Evolutionary conservation across 2,888 invertebrate genomes (phyloP).

Genomic region (Palloptera scutellata): DNA sequence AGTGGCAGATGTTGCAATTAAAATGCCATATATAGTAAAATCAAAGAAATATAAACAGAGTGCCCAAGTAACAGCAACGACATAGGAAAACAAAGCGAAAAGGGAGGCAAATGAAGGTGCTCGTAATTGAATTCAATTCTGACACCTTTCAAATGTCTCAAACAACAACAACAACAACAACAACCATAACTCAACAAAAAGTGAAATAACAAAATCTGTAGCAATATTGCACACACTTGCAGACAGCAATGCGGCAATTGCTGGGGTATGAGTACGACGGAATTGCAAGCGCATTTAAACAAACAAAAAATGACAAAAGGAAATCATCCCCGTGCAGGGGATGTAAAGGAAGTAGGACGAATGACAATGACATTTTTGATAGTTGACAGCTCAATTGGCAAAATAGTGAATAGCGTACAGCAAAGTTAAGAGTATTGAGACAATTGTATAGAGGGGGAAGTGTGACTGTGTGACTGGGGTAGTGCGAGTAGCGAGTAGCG

Average conservation of each 20-base stretch:
- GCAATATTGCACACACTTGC: background rate
- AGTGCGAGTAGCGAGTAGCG: too few relatives aligned
- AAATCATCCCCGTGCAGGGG: too few relatives aligned
- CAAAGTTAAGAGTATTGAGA: too few relatives aligned
- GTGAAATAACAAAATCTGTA: background rate
- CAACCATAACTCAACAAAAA: slow-evolving; percentile 11
- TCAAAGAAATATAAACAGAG: slow-evolving; percentile 14
- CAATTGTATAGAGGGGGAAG: too few relatives aligned
- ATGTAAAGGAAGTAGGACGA: background rate
- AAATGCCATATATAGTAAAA: slow-evolving; percentile 51
- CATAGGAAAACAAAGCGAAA: background rate
- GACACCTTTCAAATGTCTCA: background rate
- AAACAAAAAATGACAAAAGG: too few relatives aligned
- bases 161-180: slow-evolving; percentile 4
- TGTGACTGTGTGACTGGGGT: too few relatives aligned
- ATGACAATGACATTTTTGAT: slow-evolving; percentile 43
- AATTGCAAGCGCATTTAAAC: too few relatives aligned
- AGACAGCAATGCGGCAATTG: background rate
- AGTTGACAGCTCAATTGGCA: slow-evolving; percentile 61
- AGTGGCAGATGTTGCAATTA: slow-evolving; percentile 63
- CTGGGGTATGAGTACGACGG: too few relatives aligned
- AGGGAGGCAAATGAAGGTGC: background rate
- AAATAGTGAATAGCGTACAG: slow-evolving; percentile 44
- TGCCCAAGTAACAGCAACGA: background rate
- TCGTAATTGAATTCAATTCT: too few relatives aligned